Conservation (phyloP, 2,113 vertebrate genomes). For the Pandion haliaetus region DNA sequence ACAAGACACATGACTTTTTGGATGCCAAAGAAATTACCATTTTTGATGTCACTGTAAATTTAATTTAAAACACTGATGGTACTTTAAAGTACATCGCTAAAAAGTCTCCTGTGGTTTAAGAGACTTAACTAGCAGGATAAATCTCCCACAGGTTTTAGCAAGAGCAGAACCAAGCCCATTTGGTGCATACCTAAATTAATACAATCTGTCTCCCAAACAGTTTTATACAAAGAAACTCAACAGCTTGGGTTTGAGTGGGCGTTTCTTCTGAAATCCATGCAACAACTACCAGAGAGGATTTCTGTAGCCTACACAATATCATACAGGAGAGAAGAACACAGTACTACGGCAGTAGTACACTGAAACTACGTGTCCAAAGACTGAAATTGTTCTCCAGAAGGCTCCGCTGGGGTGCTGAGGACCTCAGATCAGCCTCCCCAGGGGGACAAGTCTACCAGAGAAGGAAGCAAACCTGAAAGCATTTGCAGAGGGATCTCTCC, state of each 20-base stretch:
- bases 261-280: not conserved
- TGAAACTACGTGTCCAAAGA: not conserved
- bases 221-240: not conserved
- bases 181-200: not conserved
- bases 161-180: not conserved
- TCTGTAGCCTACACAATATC: not conserved
- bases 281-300: not conserved
- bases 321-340: not conserved
- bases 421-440: not conserved
- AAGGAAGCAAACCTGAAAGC: not conserved
- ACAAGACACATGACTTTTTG: accelerated
- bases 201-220: not conserved
- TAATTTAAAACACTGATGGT: not conserved
- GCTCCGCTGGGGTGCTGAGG: not conserved
- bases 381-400: not conserved
- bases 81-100: not conserved
- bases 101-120: not conserved
- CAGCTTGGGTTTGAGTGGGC: not conserved
- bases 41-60: not conserved
- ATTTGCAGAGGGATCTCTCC: not conserved
- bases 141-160: not conserved
- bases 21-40: not conserved
- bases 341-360: not conserved
- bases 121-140: not conserved
- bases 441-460: not conserved